Evolutionary conservation across 2,113 vertebrate genomes (phyloP), one percentile per base, ranked within the genome.

Genomic region (Bujurquina vittata): DNA sequence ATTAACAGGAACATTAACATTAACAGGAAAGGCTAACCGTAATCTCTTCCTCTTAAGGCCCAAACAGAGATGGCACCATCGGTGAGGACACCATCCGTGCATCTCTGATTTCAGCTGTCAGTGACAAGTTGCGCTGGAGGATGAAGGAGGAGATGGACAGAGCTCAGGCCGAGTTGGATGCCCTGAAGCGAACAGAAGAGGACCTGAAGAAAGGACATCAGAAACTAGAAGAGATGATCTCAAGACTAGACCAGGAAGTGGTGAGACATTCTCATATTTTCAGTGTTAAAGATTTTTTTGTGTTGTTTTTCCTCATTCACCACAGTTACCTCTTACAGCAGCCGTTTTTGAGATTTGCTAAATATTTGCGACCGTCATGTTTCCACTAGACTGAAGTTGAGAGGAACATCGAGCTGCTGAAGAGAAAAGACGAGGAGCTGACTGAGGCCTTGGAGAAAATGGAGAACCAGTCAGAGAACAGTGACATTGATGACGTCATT

Each of bases 61-160:
- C 96, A 37, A 97, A 94, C 77, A 95, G 97, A 80, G 98, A 99
- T 23, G 98, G 97, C 72, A 99, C 98, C 77, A 99, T 99, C 59
- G 97, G 97, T 0, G 98, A 99, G 89, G 98, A 99, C 90, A 99
- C 97, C 59, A 99, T 99, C 86, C 96, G 98, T 2, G 98, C 98
- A 0, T 99, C 98, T 54, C 96, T 99, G 40, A 98, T 99, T 84
- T 99, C 98, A 0, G 98, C 98, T 0, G 98, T 99, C 87, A 99
- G 97, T 3, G 98, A 99, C 91, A 99, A 99, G 75, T 94, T 99
- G 84, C 96, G 98, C 80, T 99, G 98, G 98, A 95, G 98, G 74
- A 99, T 99, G 98, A 99, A 99, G 80, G 98, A 99, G 88, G 98
- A 99, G 93, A 99, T 99, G 97, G 98, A 99, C 92, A 96, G 98